These are phyloP conservation scores for Cosmopolites sordidus DNA, from an alignment of 2,888 invertebrate species.

Conservation along the genomic window DNA sequence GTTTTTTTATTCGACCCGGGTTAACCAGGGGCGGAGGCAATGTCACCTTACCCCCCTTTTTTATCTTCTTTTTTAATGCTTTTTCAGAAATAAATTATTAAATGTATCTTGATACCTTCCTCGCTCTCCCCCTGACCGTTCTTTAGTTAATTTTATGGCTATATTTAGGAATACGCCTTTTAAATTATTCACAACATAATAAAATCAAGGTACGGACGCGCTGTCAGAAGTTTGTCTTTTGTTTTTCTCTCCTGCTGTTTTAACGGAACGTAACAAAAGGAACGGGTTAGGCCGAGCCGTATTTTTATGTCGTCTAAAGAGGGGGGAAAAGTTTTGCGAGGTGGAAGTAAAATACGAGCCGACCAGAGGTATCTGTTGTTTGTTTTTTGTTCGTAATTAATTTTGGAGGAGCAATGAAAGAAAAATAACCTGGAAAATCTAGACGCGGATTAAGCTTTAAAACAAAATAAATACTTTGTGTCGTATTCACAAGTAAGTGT, in stretches of 20 bases:
- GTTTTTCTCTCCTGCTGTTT: slow-evolving; percentile 15
- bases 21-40: slow-evolving; percentile 11
- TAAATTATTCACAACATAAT: slow-evolving; percentile 32
- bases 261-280: slow-evolving; percentile 13
- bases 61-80: slow-evolving; percentile 34
- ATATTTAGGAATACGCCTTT: slow-evolving; percentile 34
- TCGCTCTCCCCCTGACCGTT: slow-evolving; percentile 11
- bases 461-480: too few relatives aligned
- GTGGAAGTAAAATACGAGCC: slow-evolving; percentile 4
- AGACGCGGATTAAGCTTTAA: background rate
- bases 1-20: slow-evolving; percentile 6
- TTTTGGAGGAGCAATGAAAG: slow-evolving; percentile 9
- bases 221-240: slow-evolving; percentile 25
- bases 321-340: background rate
- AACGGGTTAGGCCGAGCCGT: slow-evolving; percentile 14
- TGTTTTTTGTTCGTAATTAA: slow-evolving; percentile 16
- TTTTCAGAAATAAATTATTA: slow-evolving; percentile 43
- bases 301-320: slow-evolving; percentile 13
- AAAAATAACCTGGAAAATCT: slow-evolving; percentile 3
- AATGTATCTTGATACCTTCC: slow-evolving; percentile 43
- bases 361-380: slow-evolving; percentile 5
- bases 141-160: slow-evolving; percentile 36
- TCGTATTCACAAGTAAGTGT: too few relatives aligned
- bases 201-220: slow-evolving; percentile 24
- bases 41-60: slow-evolving; percentile 19